Evolutionary conservation across 2,797 vertebrate genomes (phyloP), one percentile per base, ranked within the genome.

Genomic region (Ctenopoma multispine): DNA sequence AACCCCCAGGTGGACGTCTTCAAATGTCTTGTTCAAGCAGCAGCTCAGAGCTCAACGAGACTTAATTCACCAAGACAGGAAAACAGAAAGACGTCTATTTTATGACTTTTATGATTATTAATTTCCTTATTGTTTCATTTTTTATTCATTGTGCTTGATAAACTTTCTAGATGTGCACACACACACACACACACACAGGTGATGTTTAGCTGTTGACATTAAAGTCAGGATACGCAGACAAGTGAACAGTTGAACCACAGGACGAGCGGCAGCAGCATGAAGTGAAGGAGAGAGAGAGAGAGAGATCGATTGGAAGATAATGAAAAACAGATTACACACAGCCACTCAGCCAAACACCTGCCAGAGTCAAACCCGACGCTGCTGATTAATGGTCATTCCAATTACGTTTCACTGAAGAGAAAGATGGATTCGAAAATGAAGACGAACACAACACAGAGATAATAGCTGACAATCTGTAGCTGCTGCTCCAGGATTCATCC

Each of bases 321-420:
- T 75, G 56, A 79, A 75, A 68, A 72, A 72, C 62, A 62, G 54
- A 86, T 83, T 58, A 71, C 5, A 51, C 64, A 14, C 48, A 12
- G 66, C 15, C 5, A 58, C 57, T 78, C 34, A 34, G 51, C 10
- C 36, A 58, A 68, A 67, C 75, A 75, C 13, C 46, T 55, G 62
- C 40, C 70, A 53, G 46, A 60, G 54, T 12, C 1, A 40, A 53
- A 55, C 7, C 47, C 43, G 29, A 57, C 3, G 21, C 67, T 5
- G 60, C 67, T 73, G 64, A 78, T 70, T 21, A 69, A 80, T 47
- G 64, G 58, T n/a, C 15, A 5, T 36, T 65, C 36, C 27, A 55
- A 72, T 53, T 4, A 29, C n/a, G 58, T 18, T 57, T 74, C 38
- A 62, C 29, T 44, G 24, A 4, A 43, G 46, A 71, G n/a, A 56